phyloP scores from a whole-genome alignment of 2,113 vertebrate genomes.

The Capreolus pygargus region DNA sequence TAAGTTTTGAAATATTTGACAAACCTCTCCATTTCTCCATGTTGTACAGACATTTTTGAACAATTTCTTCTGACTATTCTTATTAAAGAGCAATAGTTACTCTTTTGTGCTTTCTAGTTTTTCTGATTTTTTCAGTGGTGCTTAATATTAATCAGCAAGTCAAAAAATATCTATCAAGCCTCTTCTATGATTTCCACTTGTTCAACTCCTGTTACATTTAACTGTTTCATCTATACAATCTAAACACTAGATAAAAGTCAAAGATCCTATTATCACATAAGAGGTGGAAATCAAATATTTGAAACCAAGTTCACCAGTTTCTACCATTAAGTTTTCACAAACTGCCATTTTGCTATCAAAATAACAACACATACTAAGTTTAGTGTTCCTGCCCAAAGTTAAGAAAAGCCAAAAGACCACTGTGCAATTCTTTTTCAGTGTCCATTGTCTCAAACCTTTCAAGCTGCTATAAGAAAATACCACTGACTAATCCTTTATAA shows the following conservation, averaged over 20 bases:
- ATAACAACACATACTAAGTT: background rate
- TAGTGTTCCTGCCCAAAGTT: background rate
- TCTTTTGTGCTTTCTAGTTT: background rate
- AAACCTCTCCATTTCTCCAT: background rate
- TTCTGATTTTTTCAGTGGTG: background rate
- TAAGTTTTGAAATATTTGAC: background rate
- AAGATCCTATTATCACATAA: background rate
- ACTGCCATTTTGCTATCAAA: background rate
- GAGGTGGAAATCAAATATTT: background rate
- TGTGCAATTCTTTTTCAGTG: fast-evolving
- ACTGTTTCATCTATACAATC: background rate
- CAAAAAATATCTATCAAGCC: background rate
- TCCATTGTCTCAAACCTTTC: background rate
- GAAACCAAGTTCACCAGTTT: background rate
- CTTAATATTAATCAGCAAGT: background rate
- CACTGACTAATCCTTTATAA: background rate
- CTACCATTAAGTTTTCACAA: background rate
- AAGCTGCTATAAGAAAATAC: background rate
- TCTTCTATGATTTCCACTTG: background rate
- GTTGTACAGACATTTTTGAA: background rate
- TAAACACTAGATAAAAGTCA: background rate
- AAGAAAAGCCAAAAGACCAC: background rate
- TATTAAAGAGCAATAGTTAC: background rate
- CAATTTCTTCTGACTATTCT: background rate
- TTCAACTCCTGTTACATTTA: background rate